Evolutionary conservation across 30 jellyfish, hydroid and myxozoan genomes (phyloP), one percentile per base, ranked within the genome.

Genomic region (Cassiopea andromeda): DNA sequence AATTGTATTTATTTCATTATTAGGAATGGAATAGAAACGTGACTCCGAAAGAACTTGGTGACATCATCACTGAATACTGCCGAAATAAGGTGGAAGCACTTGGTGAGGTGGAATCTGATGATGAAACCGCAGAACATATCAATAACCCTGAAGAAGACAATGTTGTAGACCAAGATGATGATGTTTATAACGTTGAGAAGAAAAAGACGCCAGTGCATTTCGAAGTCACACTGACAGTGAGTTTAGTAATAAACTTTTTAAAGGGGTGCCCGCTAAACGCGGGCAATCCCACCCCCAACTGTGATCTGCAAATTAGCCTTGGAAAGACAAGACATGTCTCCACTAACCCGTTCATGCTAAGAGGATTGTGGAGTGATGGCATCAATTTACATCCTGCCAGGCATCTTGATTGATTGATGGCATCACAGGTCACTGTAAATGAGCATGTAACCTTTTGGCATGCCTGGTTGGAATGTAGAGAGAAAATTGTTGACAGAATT

Each of bases 151-250:
- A 67, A 60, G 67, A 80, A 16, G 43, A 16, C 44, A 43, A n/a
- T 7, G 82, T 45, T 6, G 10, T 17, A 1, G 69, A 80, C 10
- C 85, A 69, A 69, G 14, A 27, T 47, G 82, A 18, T 49, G 81
- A 49, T 38, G 66, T 60, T 75, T 54, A 88, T 48, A 66, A 45
- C 15, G 93, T 75, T 19, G 90, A 82, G 60, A 70, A 64, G 66
- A 78, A 90, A 73, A 45, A 60, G 70, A 69, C 80, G 1, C 98
- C 98, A 15, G 60, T 60, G 44, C 97, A 94, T 82, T 94, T 75
- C 66, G 86, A 90, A 69, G 92, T 79, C 44, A 76, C 91, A 13
- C 64, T 84, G 17, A 90, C 92, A 58, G 98, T 94, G 48, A 1
- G 97, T 71, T 54, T 27, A 27, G 38, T 27, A 27, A 27, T 27